Conservation (phyloP, 1,140 invertebrate species). For the Euwallacea fornicatus region DNA sequence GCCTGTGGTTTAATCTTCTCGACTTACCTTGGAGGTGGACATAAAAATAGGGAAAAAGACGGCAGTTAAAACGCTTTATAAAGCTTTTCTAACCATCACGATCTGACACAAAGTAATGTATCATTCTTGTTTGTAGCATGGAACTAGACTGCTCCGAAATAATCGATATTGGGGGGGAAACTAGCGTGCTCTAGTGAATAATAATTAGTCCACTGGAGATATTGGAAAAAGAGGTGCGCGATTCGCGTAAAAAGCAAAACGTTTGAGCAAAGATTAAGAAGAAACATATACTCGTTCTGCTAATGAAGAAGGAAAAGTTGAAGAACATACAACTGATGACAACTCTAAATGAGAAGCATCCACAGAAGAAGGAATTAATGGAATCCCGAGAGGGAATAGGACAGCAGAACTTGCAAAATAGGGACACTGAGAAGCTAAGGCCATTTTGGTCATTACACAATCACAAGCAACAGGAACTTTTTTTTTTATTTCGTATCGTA, state of each 20-base stretch:
- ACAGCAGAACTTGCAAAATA: too few species aligned
- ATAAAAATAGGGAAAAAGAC: slow-evolving; percentile 17
- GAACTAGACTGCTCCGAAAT: slow-evolving; percentile 39
- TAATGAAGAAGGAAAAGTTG: too few species aligned
- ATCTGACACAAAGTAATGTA: slow-evolving; percentile 38
- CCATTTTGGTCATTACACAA: background rate
- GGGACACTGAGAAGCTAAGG: too few species aligned
- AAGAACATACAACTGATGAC: too few species aligned
- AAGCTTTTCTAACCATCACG: slow-evolving; percentile 4
- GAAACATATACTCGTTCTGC: too few species aligned
- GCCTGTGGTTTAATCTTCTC: slow-evolving; percentile 1
- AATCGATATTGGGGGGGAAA: slow-evolving; percentile 39
- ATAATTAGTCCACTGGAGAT: background rate
- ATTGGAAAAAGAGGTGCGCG: slow-evolving; percentile 20
- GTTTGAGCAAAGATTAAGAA: background rate
- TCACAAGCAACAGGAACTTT: slow-evolving; percentile 4
- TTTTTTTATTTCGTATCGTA: slow-evolving; percentile 33
- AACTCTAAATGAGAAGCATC: too few species aligned
- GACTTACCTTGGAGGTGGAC: slow-evolving; percentile 42
- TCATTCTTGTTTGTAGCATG: slow-evolving; percentile 38
- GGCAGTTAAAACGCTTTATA: background rate
- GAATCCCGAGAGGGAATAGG: too few species aligned
- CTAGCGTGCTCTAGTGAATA: slow-evolving; percentile 4
- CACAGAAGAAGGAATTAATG: too few species aligned
- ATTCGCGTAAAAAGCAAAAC: background rate